phyloP scores from a whole-genome alignment of 2,113 vertebrate genomes.

The Oncorhynchus keta region DNA sequence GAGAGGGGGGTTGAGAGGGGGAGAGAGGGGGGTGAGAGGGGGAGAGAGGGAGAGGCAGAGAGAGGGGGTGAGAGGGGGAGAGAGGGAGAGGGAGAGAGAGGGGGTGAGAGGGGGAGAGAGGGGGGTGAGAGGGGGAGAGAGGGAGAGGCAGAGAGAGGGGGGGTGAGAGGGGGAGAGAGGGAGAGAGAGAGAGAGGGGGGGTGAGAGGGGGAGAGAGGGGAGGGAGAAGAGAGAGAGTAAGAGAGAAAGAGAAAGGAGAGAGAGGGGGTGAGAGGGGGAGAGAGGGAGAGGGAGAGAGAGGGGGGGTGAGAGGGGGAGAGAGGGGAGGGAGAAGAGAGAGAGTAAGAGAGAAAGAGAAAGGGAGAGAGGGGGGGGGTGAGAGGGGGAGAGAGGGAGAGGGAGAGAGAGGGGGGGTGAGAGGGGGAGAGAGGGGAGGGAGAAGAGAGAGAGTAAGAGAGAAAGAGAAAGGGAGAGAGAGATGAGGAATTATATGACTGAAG shows the following conservation, averaged over 20 bases:
- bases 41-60: not conserved
- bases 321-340: not conserved
- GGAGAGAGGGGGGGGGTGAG: too few relatives aligned
- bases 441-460: constrained; percentile 12
- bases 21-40: not conserved
- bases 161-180: not conserved
- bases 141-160: not conserved
- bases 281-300: not conserved
- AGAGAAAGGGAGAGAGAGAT: not conserved
- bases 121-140: not conserved
- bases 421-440: not conserved
- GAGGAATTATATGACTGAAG: too few relatives aligned
- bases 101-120: constrained; percentile 9
- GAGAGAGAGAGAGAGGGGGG: not conserved
- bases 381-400: constrained; percentile 2
- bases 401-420: not conserved
- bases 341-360: too few relatives aligned
- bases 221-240: not conserved
- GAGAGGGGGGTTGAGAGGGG: not conserved
- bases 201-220: not conserved
- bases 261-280: not conserved
- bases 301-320: constrained; percentile 9
- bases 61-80: not conserved
- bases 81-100: not conserved
- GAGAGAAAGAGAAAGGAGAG: constrained; percentile 20